Base-by-base conservation (phyloP, 1,140 invertebrate species). In the Tetramorium alpestre region DNA sequence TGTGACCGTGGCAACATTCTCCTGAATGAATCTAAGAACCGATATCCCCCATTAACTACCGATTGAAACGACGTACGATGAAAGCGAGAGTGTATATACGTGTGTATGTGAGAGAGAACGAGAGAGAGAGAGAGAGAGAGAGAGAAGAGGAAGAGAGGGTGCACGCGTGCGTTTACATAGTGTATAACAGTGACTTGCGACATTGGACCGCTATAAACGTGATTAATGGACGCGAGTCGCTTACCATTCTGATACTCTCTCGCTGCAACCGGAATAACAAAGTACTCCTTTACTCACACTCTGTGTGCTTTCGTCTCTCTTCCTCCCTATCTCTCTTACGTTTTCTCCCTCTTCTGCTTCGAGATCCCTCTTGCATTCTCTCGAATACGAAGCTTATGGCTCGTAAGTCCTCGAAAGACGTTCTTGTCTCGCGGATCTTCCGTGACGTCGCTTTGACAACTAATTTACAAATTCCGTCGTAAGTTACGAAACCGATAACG, bases 221-320 rank as follows among this genome's bases (percentile, higher is more conserved):
- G 94, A 94, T 94, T 94, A 94, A 94, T 94, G 93, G 92, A 93
- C 89, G 88, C 91, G 87, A 94, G 90, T 93, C 93, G 93, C 89
- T 93, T 92, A 91, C 93, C 92, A 94, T 94, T 93, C 92, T 92
- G 91, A 93, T 94, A 92, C 91, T 93, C 92, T 90, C 92, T 89
- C 72, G 88, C 92, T 90, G 89, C 91, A 92, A 84, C 89, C 92
- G 92, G 91, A 94, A 93, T 94, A 94, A 94, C 93, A 94, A 94
- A 93, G 93, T 93, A 86, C 91, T 90, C 90, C 89, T 92, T 90
- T 80, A 81, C 62, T 54, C 86, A 58, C 25, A 75, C 80, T 75
- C 41, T 60, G 22, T 22, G 10, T 22, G 10, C 22, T 54, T 33
- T 88, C 38, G n/a, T 47, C 88, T 93, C 87, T 90, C 70, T 41